Base-by-base conservation (phyloP, 2,888 invertebrate species). In the Drosophila niveifrons region DNA sequence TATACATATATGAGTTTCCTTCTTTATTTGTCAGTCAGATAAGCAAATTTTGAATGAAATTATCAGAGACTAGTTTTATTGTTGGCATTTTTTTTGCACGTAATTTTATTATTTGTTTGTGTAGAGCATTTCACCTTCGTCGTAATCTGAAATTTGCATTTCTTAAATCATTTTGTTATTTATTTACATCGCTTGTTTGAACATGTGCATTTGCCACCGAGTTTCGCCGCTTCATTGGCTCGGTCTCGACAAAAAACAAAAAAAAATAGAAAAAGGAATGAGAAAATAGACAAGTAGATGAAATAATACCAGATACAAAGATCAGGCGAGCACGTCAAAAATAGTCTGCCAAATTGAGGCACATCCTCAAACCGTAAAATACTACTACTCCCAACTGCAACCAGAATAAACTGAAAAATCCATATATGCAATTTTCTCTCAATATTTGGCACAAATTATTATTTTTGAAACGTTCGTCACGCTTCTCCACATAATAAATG, bases 301-400 rank as follows among this genome's bases (percentile, higher is more conserved):
- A 41, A 59, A 59, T 48, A 39, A 48, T 41, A 62, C 29, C 29
- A 56, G 57, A 47, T 47, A 47, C 47, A 66, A 64, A 67, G 62
- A 67, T 66, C 75, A 73, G 69, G 72, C 82, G 73, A 73, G 72
- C 52, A 62, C 41, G 69, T 82, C 83, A 80, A 78, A 85, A 82
- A 82, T 85, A 83, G 79, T 78, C 67, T 71, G 59, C 57, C 31
- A 55, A 70, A 72, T 59, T 80, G 66, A 61, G 48, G 39, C 72
- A 64, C 56, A 76, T 59, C 39, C 48, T 18, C 18, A 43, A 39
- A 11, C 47, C 51, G 23, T 23, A 23, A 23, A 23, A 23, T 23
- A 23, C 23, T 23, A 50, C 50, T 59, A 29, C 28, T 39, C 10
- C 55, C 13, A 10, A 28, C 6, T 46, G 39, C 46, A 39, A 11